Conservation (phyloP, 2,113 vertebrate species). For the zebrafish (Danio rerio) region GRCz12tu NC_133182.1:51081501-51082000, state of each 20-base stretch:
- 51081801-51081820: not conserved
- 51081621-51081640: too few relatives aligned
- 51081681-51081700: too few relatives aligned
- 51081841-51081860: not conserved
- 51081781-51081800: slow-evolving; percentile 15
- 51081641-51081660: too few relatives aligned
- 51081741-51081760: not conserved
- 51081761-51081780: not conserved
- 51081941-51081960: not conserved
- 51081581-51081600: too few relatives aligned
- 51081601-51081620: too few relatives aligned
- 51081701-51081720: too few relatives aligned
- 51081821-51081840: not conserved
- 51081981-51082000: not conserved
- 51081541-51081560: too few relatives aligned
- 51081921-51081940: not conserved
- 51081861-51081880: not conserved
- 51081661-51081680: too few relatives aligned
- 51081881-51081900: not conserved
- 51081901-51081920: not conserved
- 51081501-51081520: too few relatives aligned
- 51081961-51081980: not conserved
- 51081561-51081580: too few relatives aligned
- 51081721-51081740: too few relatives aligned
- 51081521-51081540: too few relatives aligned